These are phyloP conservation scores for Haplotaxodon microlepis DNA, from an alignment of 2,113 vertebrate genomes.

Conservation along the genomic window DNA sequence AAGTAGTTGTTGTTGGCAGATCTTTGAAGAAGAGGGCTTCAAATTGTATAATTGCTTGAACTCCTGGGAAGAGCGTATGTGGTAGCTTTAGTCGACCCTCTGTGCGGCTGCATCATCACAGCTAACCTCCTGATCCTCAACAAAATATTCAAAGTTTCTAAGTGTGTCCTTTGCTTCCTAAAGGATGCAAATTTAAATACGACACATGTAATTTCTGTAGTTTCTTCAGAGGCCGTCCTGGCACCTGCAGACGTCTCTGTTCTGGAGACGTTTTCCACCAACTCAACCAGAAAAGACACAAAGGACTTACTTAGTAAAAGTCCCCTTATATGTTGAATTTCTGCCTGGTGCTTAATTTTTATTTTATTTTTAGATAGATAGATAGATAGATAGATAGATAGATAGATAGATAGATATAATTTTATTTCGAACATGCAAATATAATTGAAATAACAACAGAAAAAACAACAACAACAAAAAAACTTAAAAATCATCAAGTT, in stretches of 20 bases:
- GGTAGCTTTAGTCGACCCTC: neutral
- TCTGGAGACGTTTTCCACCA: neutral
- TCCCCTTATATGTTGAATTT: neutral
- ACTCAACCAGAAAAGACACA: neutral
- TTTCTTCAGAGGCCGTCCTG: neutral
- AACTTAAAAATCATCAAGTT: too few species aligned
- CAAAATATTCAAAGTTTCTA: neutral
- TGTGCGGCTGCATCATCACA: neutral
- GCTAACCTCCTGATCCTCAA: neutral
- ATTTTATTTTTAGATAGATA: neutral
- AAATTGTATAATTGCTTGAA: neutral
- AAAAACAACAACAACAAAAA: too few species aligned
- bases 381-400: too few species aligned
- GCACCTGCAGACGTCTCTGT: neutral
- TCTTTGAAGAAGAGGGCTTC: neutral
- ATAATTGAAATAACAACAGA: too few species aligned
- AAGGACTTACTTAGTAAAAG: neutral
- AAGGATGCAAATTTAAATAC: neutral
- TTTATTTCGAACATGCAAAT: too few species aligned
- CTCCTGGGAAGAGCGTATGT: neutral
- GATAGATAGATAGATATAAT: too few species aligned
- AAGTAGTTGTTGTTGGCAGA: neutral
- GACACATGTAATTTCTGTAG: neutral
- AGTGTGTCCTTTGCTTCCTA: neutral
- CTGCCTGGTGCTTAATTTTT: neutral